Percentiles rank a stretch among this genome's conserved stretches.
These are phyloP conservation scores for Polypedilum pembai DNA, from an alignment of 1,140 invertebrate species.

Conservation along the genomic window DNA sequence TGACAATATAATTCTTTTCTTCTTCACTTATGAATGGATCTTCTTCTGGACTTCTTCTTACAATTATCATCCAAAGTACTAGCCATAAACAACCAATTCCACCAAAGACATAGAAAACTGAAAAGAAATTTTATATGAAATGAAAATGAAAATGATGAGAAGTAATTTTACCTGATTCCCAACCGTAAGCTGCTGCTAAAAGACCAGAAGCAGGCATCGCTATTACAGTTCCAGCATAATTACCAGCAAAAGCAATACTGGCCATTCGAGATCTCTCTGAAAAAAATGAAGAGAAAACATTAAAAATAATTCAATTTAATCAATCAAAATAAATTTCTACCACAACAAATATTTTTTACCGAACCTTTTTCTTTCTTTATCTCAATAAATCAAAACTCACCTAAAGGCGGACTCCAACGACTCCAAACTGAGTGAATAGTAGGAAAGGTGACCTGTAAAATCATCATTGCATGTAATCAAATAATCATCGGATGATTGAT, in stretches of 20 bases:
- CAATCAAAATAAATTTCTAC: too few species aligned
- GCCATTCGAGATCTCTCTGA: slow-evolving; percentile 67
- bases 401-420: slow-evolving; percentile 73
- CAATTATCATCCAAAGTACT: slow-evolving; percentile 58
- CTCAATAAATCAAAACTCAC: too few species aligned
- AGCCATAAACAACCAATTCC: slow-evolving; percentile 63
- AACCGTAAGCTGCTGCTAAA: slow-evolving; percentile 64
- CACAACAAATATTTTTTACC: too few species aligned
- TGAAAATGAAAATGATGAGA: too few species aligned
- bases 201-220: slow-evolving; percentile 67
- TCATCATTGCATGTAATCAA: not conserved
- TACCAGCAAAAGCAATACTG: slow-evolving; percentile 72
- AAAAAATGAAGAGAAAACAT: too few species aligned
- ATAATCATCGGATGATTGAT: too few species aligned
- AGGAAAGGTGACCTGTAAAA: slow-evolving; percentile 81
- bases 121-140: too few species aligned
- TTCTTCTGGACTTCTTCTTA: slow-evolving; percentile 66
- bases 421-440: slow-evolving; percentile 83
- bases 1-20: slow-evolving; percentile 71
- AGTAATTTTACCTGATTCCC: slow-evolving; percentile 51
- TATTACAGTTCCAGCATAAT: slow-evolving; percentile 73
- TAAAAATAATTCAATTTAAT: too few species aligned
- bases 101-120: slow-evolving; percentile 83
- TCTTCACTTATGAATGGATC: slow-evolving; percentile 65
- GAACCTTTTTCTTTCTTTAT: too few species aligned